phyloP scores from a whole-genome alignment of 1,140 invertebrate genomes.

The Achatina immaculata region DNA sequence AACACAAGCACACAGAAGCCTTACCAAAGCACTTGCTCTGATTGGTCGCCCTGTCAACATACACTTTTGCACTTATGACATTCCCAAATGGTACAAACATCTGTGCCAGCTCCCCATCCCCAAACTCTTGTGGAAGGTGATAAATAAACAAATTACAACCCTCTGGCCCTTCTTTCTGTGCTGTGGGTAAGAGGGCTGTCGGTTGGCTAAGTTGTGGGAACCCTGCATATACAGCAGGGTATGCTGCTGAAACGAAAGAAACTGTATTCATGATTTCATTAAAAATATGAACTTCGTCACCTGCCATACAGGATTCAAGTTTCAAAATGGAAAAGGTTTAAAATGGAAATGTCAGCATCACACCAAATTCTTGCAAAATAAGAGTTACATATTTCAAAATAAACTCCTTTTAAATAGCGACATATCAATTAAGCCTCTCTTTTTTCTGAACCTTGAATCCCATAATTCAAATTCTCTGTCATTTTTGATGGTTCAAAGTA shows the following conservation, averaged over 20 bases:
- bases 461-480: too few relatives aligned
- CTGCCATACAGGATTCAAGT: background rate
- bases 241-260: slow-evolving; percentile 81
- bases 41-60: slow-evolving; percentile 99
- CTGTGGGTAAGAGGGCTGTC: slow-evolving; percentile 82
- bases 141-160: slow-evolving; percentile 99
- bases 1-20: too few relatives aligned
- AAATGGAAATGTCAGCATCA: too few relatives aligned
- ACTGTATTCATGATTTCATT: slow-evolving; percentile 13
- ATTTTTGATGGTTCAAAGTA: too few relatives aligned
- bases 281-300: background rate
- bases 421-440: too few relatives aligned
- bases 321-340: too few relatives aligned
- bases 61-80: slow-evolving; percentile 99
- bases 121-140: slow-evolving; percentile 99
- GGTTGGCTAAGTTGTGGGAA: slow-evolving; percentile 94
- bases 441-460: too few relatives aligned
- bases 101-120: slow-evolving; percentile 97
- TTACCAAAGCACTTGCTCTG: slow-evolving; percentile 99
- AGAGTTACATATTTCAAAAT: too few relatives aligned
- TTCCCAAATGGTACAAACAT: slow-evolving; percentile 99
- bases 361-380: too few relatives aligned
- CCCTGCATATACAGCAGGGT: slow-evolving; percentile 94
- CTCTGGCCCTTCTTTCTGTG: slow-evolving; percentile 97
- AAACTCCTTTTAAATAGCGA: too few relatives aligned